These are phyloP conservation scores for Lithosia quadra DNA, from an alignment of 2,888 invertebrate genomes.

Conservation along the genomic window DNA sequence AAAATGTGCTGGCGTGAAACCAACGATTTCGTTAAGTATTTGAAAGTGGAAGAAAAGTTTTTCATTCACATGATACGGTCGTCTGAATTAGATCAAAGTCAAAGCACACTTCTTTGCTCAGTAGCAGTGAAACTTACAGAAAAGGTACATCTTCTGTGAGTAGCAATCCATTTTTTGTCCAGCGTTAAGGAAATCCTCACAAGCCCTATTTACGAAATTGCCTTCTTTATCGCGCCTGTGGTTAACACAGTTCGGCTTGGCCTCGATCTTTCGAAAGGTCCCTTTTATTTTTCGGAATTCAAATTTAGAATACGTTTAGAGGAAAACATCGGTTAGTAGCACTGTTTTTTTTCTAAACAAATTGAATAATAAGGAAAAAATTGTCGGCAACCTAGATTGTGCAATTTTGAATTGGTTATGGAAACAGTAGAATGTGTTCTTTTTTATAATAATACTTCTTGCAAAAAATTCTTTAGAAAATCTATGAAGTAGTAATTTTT, in stretches of 20 bases:
- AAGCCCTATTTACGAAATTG: slow-evolving; percentile 83
- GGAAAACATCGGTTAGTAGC: slow-evolving; percentile 37
- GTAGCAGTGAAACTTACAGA: slow-evolving; percentile 43
- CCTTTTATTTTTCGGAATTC: slow-evolving; percentile 59
- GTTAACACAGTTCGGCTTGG: slow-evolving; percentile 65
- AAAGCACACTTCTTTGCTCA: slow-evolving; percentile 32
- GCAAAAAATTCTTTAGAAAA: slow-evolving; percentile 40
- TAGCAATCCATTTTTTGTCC: slow-evolving; percentile 79
- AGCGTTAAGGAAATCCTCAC: slow-evolving; percentile 81
- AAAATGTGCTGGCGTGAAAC: slow-evolving; percentile 26
- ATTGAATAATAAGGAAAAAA: slow-evolving; percentile 52
- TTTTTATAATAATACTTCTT: slow-evolving; percentile 45
- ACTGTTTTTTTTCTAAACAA: slow-evolving; percentile 49
- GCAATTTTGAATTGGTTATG: slow-evolving; percentile 49
- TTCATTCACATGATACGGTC: slow-evolving; percentile 38
- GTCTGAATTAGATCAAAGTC: slow-evolving; percentile 39
- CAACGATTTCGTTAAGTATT: slow-evolving; percentile 32
- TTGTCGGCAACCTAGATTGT: slow-evolving; percentile 26
- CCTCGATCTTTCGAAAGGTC: slow-evolving; percentile 54
- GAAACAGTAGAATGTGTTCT: slow-evolving; percentile 39
- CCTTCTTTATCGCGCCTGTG: slow-evolving; percentile 78
- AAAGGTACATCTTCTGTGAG: slow-evolving; percentile 61
- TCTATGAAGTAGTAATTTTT: slow-evolving; percentile 46
- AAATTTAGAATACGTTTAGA: slow-evolving; percentile 53
- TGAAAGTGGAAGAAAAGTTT: slow-evolving; percentile 32